Conservation (phyloP, 2,888 invertebrate genomes). For the Lomographa bimaculata region DNA sequence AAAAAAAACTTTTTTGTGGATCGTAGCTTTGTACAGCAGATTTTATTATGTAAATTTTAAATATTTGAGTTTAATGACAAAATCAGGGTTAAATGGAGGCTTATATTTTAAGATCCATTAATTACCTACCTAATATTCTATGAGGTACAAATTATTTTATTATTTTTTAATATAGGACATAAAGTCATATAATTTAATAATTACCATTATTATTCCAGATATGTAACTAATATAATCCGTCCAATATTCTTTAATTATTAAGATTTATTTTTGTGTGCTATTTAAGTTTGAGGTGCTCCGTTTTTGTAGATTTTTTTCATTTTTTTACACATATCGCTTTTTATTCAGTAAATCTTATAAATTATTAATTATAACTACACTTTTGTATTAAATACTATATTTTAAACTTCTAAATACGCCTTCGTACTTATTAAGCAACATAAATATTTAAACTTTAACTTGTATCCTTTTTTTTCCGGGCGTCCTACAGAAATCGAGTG, state of each 20-base stretch:
- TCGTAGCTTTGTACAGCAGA: not conserved
- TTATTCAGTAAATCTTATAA: no score
- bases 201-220: constrained; percentile 11
- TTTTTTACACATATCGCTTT: constrained; percentile 1
- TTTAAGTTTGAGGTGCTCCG: constrained; percentile 11
- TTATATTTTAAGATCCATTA: constrained; percentile 12
- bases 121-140: constrained; percentile 9
- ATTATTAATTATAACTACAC: no score
- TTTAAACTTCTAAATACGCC: no score
- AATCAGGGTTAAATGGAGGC: constrained; percentile 20
- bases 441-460: no score
- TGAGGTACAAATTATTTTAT: constrained; percentile 22
- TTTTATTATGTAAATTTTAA: not conserved
- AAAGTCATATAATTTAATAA: constrained; percentile 15
- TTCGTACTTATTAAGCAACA: no score
- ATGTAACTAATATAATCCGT: constrained; percentile 15
- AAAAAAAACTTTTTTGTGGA: no score
- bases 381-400: no score
- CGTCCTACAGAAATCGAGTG: no score
- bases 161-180: constrained; percentile 18
- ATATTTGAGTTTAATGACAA: constrained; percentile 1
- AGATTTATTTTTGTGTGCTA: constrained; percentile 1
- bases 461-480: no score
- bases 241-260: constrained; percentile 12
- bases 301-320: constrained; percentile 5